A percentile compares a stretch with the other conserved stretches of the same genome.
Evolutionary conservation across 2,888 invertebrate genomes (phyloP).

Genomic region (Agriopis leucophaearia): DNA sequence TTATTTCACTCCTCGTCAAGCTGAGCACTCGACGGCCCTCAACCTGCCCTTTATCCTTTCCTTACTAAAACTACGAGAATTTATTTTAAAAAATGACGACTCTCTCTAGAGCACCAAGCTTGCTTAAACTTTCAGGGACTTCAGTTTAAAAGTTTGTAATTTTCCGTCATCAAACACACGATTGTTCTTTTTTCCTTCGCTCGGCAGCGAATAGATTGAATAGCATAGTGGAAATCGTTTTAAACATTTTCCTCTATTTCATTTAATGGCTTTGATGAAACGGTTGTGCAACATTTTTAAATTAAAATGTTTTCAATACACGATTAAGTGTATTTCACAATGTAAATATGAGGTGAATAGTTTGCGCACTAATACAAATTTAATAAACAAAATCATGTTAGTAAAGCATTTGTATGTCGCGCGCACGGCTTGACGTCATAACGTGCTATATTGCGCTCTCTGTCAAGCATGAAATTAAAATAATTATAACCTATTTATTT

Average conservation of each 20-base stretch:
- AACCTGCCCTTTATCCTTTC: slow-evolving; percentile 47
- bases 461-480: too few relatives aligned
- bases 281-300: neutral
- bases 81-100: slow-evolving; percentile 46
- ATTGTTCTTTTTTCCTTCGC: slow-evolving; percentile 31
- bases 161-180: slow-evolving; percentile 37
- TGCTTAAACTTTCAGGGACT: slow-evolving; percentile 47
- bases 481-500: too few relatives aligned
- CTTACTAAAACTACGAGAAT: slow-evolving; percentile 54
- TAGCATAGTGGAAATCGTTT: slow-evolving; percentile 19
- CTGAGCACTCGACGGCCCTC: slow-evolving; percentile 52
- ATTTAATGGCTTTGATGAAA: slow-evolving; percentile 6
- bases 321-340: neutral
- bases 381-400: too few relatives aligned
- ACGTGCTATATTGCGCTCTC: too few relatives aligned
- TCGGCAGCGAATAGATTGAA: slow-evolving; percentile 17
- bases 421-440: too few relatives aligned
- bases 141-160: slow-evolving; percentile 45
- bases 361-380: neutral
- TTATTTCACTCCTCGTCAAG: slow-evolving; percentile 51
- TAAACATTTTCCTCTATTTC: slow-evolving; percentile 12
- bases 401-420: too few relatives aligned
- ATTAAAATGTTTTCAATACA: slow-evolving; percentile 1
- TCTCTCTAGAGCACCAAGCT: slow-evolving; percentile 39
- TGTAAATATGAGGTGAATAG: neutral